These are phyloP conservation scores for Hyperopisus bebe DNA, from an alignment of 2,113 vertebrate species.

Conservation along the genomic window DNA sequence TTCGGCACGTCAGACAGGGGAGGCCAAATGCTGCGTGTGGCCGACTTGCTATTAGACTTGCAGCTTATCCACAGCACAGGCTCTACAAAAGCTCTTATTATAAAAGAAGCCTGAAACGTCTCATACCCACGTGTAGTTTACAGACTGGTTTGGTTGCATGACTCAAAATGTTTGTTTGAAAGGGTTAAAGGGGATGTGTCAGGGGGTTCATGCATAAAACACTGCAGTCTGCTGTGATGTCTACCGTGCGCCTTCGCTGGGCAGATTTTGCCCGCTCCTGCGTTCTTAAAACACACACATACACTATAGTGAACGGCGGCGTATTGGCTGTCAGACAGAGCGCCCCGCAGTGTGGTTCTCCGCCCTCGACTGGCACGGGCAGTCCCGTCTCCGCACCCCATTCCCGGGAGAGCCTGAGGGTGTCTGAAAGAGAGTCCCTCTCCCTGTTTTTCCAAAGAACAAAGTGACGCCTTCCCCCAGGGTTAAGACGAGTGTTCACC, in stretches of 20 bases:
- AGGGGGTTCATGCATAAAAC: background rate
- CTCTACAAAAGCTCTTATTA: background rate
- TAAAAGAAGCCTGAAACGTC: background rate
- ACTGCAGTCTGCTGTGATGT: background rate
- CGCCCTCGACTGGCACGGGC: background rate
- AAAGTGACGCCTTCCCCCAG: background rate
- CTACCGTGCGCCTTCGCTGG: no score
- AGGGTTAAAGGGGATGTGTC: background rate
- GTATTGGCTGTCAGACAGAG: background rate
- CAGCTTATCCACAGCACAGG: background rate
- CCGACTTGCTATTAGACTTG: background rate
- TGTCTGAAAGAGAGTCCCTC: background rate
- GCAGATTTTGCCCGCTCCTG: background rate
- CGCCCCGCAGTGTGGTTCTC: background rate
- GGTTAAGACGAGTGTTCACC: background rate
- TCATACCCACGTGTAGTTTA: background rate
- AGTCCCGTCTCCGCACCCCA: background rate
- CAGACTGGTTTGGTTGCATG: background rate
- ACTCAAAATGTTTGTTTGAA: background rate
- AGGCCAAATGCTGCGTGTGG: background rate
- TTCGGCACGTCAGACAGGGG: background rate
- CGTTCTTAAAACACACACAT: background rate
- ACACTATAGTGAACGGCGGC: background rate
- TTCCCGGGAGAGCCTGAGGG: background rate
- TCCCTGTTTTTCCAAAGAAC: background rate